Evolutionary conservation across 2,888 invertebrate species (phyloP).

Genomic region (Limulus polyphemus): DNA sequence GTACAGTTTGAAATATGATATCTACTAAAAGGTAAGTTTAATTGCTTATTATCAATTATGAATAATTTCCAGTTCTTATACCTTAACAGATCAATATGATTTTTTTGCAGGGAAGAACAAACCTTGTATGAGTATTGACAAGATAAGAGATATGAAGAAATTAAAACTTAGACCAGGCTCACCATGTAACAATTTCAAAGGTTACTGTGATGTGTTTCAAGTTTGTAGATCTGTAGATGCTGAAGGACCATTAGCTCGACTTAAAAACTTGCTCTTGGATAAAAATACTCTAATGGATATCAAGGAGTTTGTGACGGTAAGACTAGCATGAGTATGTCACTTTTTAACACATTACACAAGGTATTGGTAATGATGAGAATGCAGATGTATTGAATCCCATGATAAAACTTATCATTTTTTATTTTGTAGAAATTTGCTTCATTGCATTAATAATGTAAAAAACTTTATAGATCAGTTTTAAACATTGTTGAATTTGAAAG

Average conservation of each 20-base stretch:
- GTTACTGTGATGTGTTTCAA: slow-evolving; percentile 98
- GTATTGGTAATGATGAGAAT: too few species aligned
- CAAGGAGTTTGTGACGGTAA: slow-evolving; percentile 79
- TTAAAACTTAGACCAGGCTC: slow-evolving; percentile 69
- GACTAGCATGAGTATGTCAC: slow-evolving; percentile 24
- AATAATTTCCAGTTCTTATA: slow-evolving; percentile 1
- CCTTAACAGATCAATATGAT: not conserved
- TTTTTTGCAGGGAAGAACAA: slow-evolving; percentile 28
- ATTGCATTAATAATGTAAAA: too few species aligned
- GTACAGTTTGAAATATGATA: too few species aligned
- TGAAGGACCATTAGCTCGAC: slow-evolving; percentile 88
- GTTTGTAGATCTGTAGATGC: slow-evolving; percentile 98
- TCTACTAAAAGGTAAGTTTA: not conserved
- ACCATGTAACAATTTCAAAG: slow-evolving; percentile 96
- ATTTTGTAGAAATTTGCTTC: too few species aligned
- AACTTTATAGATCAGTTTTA: too few species aligned
- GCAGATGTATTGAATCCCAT: too few species aligned
- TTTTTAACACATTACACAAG: too few species aligned
- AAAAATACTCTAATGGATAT: slow-evolving; percentile 73
- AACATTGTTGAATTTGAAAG: too few species aligned
- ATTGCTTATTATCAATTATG: not conserved
- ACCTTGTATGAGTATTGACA: slow-evolving; percentile 60
- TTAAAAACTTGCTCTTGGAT: slow-evolving; percentile 90
- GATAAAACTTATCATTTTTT: too few species aligned
- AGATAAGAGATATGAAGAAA: slow-evolving; percentile 32